Evolutionary conservation across 1,140 invertebrate species (phyloP).

Genomic region (Meloidogyne floridensis): DNA sequence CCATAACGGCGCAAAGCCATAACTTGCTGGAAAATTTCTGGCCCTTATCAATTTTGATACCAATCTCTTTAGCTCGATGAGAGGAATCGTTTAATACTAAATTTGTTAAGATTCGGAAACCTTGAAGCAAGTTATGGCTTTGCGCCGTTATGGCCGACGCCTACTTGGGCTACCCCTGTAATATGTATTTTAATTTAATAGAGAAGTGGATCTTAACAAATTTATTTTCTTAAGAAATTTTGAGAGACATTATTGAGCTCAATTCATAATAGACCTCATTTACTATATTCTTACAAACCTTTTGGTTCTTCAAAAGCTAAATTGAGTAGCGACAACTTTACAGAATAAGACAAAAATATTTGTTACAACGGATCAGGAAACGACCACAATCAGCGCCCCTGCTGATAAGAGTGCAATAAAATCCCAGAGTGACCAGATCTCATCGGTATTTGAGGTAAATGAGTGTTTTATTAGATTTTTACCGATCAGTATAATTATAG

Average conservation of each 20-base stretch:
- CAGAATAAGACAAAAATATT: neutral
- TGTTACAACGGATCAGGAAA: slow-evolving; percentile 1
- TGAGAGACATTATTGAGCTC: neutral
- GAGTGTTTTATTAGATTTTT: too few species aligned
- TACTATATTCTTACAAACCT: neutral
- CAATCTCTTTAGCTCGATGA: too few species aligned
- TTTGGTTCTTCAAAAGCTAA: neutral
- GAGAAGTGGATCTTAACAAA: too few species aligned
- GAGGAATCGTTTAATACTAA: too few species aligned
- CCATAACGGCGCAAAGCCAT: too few species aligned
- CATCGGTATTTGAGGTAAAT: neutral
- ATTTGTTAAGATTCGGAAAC: too few species aligned
- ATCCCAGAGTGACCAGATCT: neutral
- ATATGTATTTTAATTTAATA: too few species aligned
- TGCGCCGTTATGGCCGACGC: too few species aligned
- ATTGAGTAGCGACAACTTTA: neutral
- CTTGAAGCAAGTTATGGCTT: too few species aligned
- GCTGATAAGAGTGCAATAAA: slow-evolving; percentile 12
- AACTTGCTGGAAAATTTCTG: too few species aligned
- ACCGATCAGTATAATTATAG: neutral
- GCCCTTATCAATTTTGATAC: too few species aligned
- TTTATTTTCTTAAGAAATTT: neutral
- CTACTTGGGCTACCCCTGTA: neutral
- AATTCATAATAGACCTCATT: neutral
- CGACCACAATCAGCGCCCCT: neutral